Conservation (phyloP, 2,797 vertebrate genomes). For the Myotis vivesi region DNA sequence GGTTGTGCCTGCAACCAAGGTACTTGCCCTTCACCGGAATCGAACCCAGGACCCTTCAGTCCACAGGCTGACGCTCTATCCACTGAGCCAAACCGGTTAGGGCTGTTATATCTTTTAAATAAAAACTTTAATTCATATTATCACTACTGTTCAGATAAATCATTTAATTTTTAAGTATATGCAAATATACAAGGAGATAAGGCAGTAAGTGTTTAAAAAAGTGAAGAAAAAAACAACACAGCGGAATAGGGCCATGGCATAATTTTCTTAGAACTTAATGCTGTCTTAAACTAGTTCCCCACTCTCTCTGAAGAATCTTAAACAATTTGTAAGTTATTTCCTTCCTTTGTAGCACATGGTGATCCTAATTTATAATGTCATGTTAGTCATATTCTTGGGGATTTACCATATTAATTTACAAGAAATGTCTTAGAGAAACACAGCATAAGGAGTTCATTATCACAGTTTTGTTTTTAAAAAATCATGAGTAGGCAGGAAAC, state of each 20-base stretch:
- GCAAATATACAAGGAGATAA: constrained; percentile 72
- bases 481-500: constrained; percentile 43
- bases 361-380: constrained; percentile 78
- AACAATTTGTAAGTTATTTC: constrained; percentile 80
- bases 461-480: constrained; percentile 67
- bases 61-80: too few species aligned
- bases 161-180: constrained; percentile 54
- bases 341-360: constrained; percentile 78
- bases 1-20: too few species aligned
- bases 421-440: constrained; percentile 74
- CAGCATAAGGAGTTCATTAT: constrained; percentile 68
- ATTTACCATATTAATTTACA: constrained; percentile 80
- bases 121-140: constrained; percentile 33
- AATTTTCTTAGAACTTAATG: constrained; percentile 77
- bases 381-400: constrained; percentile 75
- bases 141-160: constrained; percentile 63
- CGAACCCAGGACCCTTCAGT: too few species aligned
- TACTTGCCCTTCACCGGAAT: too few species aligned
- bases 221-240: background rate
- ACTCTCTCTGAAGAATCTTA: constrained; percentile 76
- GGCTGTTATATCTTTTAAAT: background rate
- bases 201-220: constrained; percentile 62
- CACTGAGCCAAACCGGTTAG: too few species aligned
- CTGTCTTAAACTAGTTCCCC: constrained; percentile 75
- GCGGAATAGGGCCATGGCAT: constrained; percentile 54